phyloP scores from a whole-genome alignment of 2,888 invertebrate species.

The Agonopterix subpropinquella region DNA sequence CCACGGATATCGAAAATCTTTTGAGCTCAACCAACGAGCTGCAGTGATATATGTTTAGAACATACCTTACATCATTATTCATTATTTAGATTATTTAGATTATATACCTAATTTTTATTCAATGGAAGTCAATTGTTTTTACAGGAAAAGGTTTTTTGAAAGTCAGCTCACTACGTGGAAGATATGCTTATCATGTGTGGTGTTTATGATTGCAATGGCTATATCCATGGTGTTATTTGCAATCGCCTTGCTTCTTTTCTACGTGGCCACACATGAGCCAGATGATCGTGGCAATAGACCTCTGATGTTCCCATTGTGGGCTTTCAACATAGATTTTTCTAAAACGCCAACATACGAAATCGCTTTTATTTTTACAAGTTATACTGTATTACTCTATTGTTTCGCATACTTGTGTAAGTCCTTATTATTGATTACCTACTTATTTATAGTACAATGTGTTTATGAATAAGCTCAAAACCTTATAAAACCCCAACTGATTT shows the following conservation, averaged over 20 bases:
- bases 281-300: conserved; percentile 26
- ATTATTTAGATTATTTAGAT: too few species aligned
- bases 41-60: too few species aligned
- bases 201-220: conserved; percentile 20
- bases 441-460: too few species aligned
- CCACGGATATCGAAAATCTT: too few species aligned
- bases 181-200: conserved; percentile 21
- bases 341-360: conserved; percentile 40
- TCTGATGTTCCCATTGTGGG: conserved; percentile 43
- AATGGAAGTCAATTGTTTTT: conserved; percentile 7
- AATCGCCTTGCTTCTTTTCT: conserved; percentile 20
- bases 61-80: too few species aligned
- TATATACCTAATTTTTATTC: too few species aligned
- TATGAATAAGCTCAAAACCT: too few species aligned
- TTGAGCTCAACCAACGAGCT: too few species aligned
- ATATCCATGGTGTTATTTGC: conserved; percentile 24
- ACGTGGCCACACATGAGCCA: conserved; percentile 20
- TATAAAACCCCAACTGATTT: too few species aligned
- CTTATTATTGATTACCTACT: neutral
- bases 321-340: conserved; percentile 29
- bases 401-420: conserved; percentile 45
- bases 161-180: conserved; percentile 42
- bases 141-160: conserved; percentile 36
- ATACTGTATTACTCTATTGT: conserved; percentile 21
- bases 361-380: conserved; percentile 28